Base-by-base conservation (phyloP, 2,888 invertebrate species). In the Epirrhoe tristata region DNA sequence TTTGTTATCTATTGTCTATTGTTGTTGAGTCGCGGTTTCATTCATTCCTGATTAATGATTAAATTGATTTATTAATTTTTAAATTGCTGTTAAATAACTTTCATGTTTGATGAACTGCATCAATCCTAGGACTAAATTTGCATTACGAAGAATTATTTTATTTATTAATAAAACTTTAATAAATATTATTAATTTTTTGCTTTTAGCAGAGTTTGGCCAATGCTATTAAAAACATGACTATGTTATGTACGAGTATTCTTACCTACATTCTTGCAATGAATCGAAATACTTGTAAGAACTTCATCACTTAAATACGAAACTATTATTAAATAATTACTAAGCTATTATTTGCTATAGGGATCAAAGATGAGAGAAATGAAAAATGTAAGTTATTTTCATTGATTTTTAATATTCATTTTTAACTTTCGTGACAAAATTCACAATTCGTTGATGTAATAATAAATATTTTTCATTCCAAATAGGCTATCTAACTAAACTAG, bases 331-430 rank as follows among this genome's bases (percentile, higher is more conserved):
- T 24, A 24, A 24, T n/a, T n/a, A 3, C 1, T 24, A 24, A 24
- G 24, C 1, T 2, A 12, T 43, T 43, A 10, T 12, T 36, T 43
- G 24, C 32, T 58, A 53, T 3, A 36, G 32, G 51, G 53, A 46
- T 52, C 7, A n/a, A 63, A 58, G 39, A 46, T 52, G 6, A 12
- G 60, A 60, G 39, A 48, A 58, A 72, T 61, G 57, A 51, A 71
- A 71, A 60, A 67, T 57, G 74, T 73, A 83, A 82, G 77, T 69
- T 74, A 74, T 67, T 70, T 76, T 74, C 69, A 75, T 76, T 81
- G 77, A 80, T 79, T 77, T 85, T 91, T 89, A 86, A 88, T 91
- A 89, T 85, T 88, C 77, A 79, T 89, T 85, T 91, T 89, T 88
- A 88, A 87, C 88, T 87, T 90, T 86, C 87, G 84, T 89, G 87